Base-by-base conservation (phyloP, 2,888 invertebrate genomes). In the Syrphus vitripennis region DNA sequence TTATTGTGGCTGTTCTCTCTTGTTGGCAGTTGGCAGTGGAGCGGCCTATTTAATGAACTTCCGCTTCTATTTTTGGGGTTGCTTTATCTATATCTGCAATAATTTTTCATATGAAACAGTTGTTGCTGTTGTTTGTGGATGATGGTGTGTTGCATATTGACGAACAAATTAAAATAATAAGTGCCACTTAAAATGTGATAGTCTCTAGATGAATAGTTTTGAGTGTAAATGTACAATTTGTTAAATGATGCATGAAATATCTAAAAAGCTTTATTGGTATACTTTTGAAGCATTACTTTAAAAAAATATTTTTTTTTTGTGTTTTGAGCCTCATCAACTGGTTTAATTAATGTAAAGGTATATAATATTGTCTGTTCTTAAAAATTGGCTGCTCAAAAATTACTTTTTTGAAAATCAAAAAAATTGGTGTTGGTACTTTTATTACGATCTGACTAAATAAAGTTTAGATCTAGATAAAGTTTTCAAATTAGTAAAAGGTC, bases 11-110 rank as follows among this genome's bases (percentile, higher is more conserved):
- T n/a, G 24, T 34, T 9, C 24, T 10, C 24, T 10, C n/a, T 24
- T 16, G 75, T 24, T 69, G 21, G 21, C 9, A n/a, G n/a, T n/a
- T 55, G 55, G 42, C 4, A n/a, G 34, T 29, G 26, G 12, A 21
- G 71, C 40, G 26, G 67, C 55, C 77, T 78, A 40, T 50, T 78
- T 78, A 78, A 78, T 78, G 42, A 71, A 83, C 78, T 83, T 83
- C 82, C 82, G 82, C 82, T 78, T 77, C 78, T 78, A 78, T 83
- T 77, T 77, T 83, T 78, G 72, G 67, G 82, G 26, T 42, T 50
- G 14, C 26, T 12, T 12, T 50, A 5, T 1, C 29, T 37, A 34
- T 34, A 3, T 21, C 21, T 5, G 21, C 19, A 14, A 14, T 12
- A 21, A 59, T 24, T n/a, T n/a, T n/a, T n/a, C n/a, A 59, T 37